Evolutionary conservation across 1,140 invertebrate species (phyloP), one percentile per base, ranked within the genome.

Genomic region (Maniola jurtina): DNA sequence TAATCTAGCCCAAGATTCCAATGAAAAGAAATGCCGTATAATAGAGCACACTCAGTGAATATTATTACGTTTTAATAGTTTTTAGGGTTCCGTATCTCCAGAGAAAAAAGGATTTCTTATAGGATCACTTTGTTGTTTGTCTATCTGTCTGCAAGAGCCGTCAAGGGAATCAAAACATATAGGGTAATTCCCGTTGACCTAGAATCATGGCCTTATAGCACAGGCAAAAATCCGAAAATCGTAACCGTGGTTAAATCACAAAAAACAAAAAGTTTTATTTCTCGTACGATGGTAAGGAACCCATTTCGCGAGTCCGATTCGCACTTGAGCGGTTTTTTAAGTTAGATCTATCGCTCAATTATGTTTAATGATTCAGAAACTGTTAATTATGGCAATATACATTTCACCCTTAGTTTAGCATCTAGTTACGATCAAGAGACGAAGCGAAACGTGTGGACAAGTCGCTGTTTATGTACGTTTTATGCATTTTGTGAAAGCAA

Each of bases 401-500:
- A 57, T 48, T 47, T 45, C 33, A 14, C 55, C 38, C 9, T 9
- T 48, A 57, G 33, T 48, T 40, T 54, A 14, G 7, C 33, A 15
- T 3, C 33, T 55, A 54, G 47, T 47, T 34, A 56, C 34, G 15
- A 1, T 13, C 11, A 14, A 25, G 45, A 15, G 48, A 50, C 7
- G 48, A 50, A 8, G 15, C 15, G 48, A 68, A 60, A 72, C 70
- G 68, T 61, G 71, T 48, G 84, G 85, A 86, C 81, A 85, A 77
- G 64, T 61, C 73, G 74, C 75, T 74, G 79, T 86, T 86, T 82
- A 79, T 76, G 72, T 80, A 77, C 71, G 73, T 81, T 84, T 86
- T 81, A 84, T 82, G 86, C 78, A 77, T 84, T 81, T 77, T 73
- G 80, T 82, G 79, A 86, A 85, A 81, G 77, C 76, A 66, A 65